These are phyloP conservation scores for Pygocentrus nattereri DNA, from an alignment of 2,797 vertebrate species.

Conservation along the genomic window DNA sequence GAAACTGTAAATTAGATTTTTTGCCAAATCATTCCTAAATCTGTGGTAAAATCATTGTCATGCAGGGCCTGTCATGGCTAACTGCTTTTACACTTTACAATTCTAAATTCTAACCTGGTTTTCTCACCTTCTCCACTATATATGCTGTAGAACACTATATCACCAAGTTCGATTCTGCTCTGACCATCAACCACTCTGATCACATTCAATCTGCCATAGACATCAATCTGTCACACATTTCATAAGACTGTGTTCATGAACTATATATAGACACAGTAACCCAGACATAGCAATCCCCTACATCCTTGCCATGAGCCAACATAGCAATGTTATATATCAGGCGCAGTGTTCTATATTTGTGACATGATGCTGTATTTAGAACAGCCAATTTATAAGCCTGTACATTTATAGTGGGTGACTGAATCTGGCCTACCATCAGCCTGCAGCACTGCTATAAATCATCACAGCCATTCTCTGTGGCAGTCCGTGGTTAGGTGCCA, in stretches of 20 bases:
- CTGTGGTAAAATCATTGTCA: neutral
- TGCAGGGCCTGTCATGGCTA: neutral
- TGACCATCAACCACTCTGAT: neutral
- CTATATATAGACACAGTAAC: constrained; percentile 20
- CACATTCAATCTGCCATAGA: constrained; percentile 4
- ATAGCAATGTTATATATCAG: constrained; percentile 43
- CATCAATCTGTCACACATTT: constrained; percentile 11
- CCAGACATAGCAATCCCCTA: neutral
- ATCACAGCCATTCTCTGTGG: neutral
- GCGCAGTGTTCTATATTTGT: constrained; percentile 17
- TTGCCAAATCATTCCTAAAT: no score
- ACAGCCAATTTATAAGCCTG: constrained; percentile 28
- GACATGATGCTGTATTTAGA: constrained; percentile 35
- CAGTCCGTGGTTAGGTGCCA: constrained; percentile 15
- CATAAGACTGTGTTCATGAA: constrained; percentile 3
- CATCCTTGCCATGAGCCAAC: constrained; percentile 18
- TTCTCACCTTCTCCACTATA: neutral
- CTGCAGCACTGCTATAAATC: constrained; percentile 12
- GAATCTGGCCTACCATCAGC: constrained; percentile 27
- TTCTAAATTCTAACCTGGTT: neutral
- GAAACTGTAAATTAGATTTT: no score
- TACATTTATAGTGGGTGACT: constrained; percentile 32
- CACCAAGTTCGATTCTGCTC: constrained; percentile 5
- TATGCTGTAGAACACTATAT: neutral
- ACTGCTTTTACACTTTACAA: no score